Evolutionary conservation across 1,140 invertebrate genomes (phyloP).

Genomic region (Kradibia gibbosae): DNA sequence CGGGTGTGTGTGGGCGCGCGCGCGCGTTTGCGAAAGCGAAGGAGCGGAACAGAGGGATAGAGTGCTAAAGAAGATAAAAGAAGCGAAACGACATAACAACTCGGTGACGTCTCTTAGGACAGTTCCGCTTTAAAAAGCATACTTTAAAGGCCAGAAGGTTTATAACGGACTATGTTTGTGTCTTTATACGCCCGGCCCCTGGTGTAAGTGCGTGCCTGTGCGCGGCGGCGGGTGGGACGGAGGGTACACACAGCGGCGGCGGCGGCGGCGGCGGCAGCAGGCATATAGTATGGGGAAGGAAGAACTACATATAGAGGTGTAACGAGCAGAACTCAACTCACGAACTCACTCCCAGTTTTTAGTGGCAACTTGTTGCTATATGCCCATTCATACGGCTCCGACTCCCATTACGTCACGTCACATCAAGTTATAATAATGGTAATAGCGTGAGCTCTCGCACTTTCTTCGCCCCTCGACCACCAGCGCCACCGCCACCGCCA

Average conservation of each 20-base stretch:
- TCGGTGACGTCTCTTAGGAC: slow-evolving; percentile 60
- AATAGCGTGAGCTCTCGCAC: slow-evolving; percentile 51
- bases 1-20: no score
- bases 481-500: no score
- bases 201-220: not conserved
- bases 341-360: slow-evolving; percentile 74
- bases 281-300: slow-evolving; percentile 72
- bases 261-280: slow-evolving; percentile 55
- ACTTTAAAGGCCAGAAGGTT: slow-evolving; percentile 74
- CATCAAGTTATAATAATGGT: slow-evolving; percentile 71
- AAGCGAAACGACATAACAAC: slow-evolving; percentile 63
- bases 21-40: no score
- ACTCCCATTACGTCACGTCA: slow-evolving; percentile 71
- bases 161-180: slow-evolving; percentile 65
- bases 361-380: slow-evolving; percentile 72
- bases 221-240: slow-evolving; percentile 1
- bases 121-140: slow-evolving; percentile 74
- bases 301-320: slow-evolving; percentile 74
- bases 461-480: no score
- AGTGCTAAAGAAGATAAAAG: slow-evolving; percentile 32
- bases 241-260: slow-evolving; percentile 7
- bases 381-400: slow-evolving; percentile 69
- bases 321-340: slow-evolving; percentile 75
- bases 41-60: not conserved
- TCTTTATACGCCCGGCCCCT: not conserved